Conservation (phyloP, 2,888 invertebrate species). For the Sesamia inferens region DNA sequence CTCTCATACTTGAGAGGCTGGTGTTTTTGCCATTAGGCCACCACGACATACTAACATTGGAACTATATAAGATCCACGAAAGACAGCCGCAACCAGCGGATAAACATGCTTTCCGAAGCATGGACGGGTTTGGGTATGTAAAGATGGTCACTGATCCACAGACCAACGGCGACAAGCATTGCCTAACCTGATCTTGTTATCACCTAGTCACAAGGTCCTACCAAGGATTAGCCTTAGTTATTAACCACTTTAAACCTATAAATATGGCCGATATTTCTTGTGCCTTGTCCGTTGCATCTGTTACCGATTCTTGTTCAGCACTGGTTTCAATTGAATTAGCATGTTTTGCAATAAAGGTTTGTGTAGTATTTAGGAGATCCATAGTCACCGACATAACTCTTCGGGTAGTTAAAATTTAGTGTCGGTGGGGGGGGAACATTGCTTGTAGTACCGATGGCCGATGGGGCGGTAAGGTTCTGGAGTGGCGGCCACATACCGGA, state of each 20-base stretch:
- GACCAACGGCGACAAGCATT: too few relatives aligned
- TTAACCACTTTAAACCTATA: neutral
- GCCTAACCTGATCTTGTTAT: neutral
- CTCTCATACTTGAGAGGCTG: too few relatives aligned
- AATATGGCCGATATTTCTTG: neutral
- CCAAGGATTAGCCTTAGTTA: neutral
- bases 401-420: too few relatives aligned
- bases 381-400: too few relatives aligned
- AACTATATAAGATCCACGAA: neutral
- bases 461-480: too few relatives aligned
- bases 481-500: too few relatives aligned
- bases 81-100: neutral
- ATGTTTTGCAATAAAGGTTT: conserved; percentile 6
- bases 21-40: too few relatives aligned
- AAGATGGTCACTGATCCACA: neutral
- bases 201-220: too few relatives aligned
- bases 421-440: too few relatives aligned
- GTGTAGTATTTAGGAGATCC: conserved; percentile 8
- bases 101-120: neutral
- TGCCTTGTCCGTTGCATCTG: neutral
- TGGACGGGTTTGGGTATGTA: neutral
- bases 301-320: neutral
- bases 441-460: too few relatives aligned
- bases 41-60: too few relatives aligned
- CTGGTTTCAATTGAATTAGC: neutral